Evolutionary conservation across 2,797 vertebrate species (phyloP).

Genomic region (Strix occidentalis): DNA sequence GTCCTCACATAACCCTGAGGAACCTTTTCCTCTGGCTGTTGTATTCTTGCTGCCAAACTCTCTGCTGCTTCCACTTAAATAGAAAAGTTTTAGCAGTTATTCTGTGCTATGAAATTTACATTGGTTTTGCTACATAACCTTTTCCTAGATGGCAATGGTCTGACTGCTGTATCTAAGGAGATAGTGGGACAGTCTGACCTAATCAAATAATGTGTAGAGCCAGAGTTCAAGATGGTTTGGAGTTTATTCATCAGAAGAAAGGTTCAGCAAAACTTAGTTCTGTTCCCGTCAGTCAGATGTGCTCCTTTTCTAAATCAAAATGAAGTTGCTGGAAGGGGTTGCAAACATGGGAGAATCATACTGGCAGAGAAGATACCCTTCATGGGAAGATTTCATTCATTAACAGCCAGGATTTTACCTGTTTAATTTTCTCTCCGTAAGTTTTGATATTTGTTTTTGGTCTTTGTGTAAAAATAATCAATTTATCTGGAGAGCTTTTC

Average conservation of each 20-base stretch:
- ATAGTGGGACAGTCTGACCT: neutral
- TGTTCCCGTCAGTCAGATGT: neutral
- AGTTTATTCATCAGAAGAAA: neutral
- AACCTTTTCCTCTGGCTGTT: neutral
- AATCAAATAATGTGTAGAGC: neutral
- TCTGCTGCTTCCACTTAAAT: neutral
- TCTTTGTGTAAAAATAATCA: neutral
- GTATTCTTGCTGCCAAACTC: neutral
- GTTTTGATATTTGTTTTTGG: neutral
- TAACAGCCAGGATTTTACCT: neutral
- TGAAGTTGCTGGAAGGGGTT: neutral
- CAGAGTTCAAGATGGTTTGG: neutral
- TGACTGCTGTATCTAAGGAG: neutral
- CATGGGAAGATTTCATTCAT: neutral
- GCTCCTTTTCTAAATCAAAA: neutral
- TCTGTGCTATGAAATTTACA: slow-evolving; percentile 3
- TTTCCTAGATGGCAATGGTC: neutral
- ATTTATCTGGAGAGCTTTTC: neutral
- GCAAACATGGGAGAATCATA: neutral
- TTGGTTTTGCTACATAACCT: neutral
- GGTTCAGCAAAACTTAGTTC: neutral
- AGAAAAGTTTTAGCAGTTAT: slow-evolving; percentile 3
- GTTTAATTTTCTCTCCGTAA: neutral
- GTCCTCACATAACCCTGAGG: neutral
- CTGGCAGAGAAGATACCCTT: neutral